These are phyloP conservation scores for Heliconius congener DNA, from an alignment of 1,140 invertebrate species.

Conservation along the genomic window DNA sequence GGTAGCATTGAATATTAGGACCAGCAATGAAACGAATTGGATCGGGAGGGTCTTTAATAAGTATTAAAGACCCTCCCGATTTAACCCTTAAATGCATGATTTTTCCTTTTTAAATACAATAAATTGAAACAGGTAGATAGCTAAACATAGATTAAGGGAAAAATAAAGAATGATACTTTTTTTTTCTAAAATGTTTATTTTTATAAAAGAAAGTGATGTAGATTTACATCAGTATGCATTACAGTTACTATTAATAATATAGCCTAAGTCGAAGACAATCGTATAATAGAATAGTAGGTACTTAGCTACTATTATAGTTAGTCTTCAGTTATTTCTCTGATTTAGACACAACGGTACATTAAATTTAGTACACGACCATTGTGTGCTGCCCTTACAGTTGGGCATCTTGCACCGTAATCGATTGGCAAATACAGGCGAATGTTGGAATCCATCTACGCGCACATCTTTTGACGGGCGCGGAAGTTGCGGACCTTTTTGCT, in stretches of 20 bases:
- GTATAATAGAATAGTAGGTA: no score
- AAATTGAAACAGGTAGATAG: conserved; percentile 41
- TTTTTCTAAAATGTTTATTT: conserved; percentile 36
- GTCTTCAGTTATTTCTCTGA: conserved; percentile 47
- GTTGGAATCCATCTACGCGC: conserved; percentile 40
- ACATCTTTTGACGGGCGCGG: conserved; percentile 44
- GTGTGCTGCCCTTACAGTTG: conserved; percentile 52
- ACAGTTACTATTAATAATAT: conserved; percentile 41
- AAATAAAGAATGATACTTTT: conserved; percentile 18
- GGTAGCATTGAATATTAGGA: no score
- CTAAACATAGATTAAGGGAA: conserved; percentile 41
- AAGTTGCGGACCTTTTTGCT: conserved; percentile 42
- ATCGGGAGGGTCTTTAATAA: no score
- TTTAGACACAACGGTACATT: conserved; percentile 50
- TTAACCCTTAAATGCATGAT: conserved; percentile 32
- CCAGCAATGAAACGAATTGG: no score
- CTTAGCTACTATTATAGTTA: conserved; percentile 8
- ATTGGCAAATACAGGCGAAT: conserved; percentile 44
- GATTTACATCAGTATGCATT: conserved; percentile 48
- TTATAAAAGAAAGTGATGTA: conserved; percentile 46
- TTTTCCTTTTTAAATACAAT: conserved; percentile 46
- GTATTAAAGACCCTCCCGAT: no score
- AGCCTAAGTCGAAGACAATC: conserved; percentile 29
- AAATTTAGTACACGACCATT: conserved; percentile 48
- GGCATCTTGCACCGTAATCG: conserved; percentile 46